Percentiles rank a stretch among this genome's conserved stretches.
phyloP scores from a whole-genome alignment of 2,113 vertebrate genomes.

The Aplodontia rufa region DNA sequence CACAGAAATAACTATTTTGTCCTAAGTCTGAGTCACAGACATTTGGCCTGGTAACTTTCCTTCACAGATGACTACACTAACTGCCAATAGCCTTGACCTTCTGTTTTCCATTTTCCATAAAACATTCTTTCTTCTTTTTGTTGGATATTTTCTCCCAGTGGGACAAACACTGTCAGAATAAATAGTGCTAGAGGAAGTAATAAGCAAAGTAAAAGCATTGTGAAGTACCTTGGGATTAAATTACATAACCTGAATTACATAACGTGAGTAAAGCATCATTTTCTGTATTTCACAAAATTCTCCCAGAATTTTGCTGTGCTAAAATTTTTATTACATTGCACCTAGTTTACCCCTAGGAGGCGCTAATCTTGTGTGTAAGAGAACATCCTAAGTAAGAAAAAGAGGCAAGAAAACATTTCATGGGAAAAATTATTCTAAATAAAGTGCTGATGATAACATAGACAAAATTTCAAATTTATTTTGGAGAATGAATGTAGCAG shows the following conservation, averaged over 20 bases:
- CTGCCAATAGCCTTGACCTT: not conserved
- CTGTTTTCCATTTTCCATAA: constrained; percentile 52
- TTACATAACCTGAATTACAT: constrained; percentile 56
- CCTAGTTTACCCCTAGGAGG: not conserved
- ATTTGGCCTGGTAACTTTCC: constrained; percentile 35
- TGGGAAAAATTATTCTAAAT: not conserved
- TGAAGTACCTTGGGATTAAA: not conserved
- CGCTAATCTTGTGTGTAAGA: not conserved
- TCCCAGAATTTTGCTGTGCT: not conserved
- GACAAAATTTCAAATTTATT: not conserved
- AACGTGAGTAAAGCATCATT: not conserved
- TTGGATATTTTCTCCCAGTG: constrained; percentile 32
- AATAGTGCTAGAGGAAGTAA: not conserved
- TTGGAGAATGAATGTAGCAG: not conserved
- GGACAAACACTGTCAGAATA: constrained; percentile 40
- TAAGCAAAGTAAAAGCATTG: not conserved
- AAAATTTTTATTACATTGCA: not conserved
- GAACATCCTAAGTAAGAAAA: not conserved
- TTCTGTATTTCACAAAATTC: not conserved
- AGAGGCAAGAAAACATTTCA: not conserved
- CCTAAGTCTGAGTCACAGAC: constrained; percentile 50
- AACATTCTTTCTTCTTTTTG: constrained; percentile 55
- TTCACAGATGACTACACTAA: constrained; percentile 13
- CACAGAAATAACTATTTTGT: not conserved
- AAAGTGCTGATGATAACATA: not conserved